These are phyloP conservation scores for Diaphora mendica DNA, from an alignment of 2,888 invertebrate genomes.

Conservation along the genomic window DNA sequence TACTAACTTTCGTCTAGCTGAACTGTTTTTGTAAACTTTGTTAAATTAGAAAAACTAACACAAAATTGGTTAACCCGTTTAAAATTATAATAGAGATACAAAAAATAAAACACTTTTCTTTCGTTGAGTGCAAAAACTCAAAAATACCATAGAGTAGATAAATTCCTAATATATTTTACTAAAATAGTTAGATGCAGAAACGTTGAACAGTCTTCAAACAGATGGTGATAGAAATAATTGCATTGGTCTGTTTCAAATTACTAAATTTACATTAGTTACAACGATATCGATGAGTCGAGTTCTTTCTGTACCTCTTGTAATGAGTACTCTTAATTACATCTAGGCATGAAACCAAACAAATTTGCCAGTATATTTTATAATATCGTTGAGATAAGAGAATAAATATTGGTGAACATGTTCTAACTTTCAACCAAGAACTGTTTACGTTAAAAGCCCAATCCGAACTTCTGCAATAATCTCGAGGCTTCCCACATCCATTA, in stretches of 20 bases:
- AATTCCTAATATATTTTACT: not conserved
- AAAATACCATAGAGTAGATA: not conserved
- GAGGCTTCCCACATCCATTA: conserved; percentile 31
- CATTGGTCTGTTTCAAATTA: not conserved
- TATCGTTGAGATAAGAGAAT: not conserved
- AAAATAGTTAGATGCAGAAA: not conserved
- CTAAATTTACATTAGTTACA: not conserved
- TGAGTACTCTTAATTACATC: too few relatives aligned
- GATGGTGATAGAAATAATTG: too few relatives aligned
- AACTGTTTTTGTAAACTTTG: too few relatives aligned
- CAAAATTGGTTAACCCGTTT: not conserved
- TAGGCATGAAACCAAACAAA: too few relatives aligned
- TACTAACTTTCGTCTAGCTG: too few relatives aligned
- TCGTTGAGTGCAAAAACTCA: not conserved
- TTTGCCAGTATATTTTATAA: too few relatives aligned
- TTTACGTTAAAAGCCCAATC: not conserved
- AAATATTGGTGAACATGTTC: not conserved
- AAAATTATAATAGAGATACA: not conserved
- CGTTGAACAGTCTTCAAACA: not conserved
- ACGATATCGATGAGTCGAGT: too few relatives aligned
- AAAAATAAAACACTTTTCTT: not conserved
- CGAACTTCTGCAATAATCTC: conserved; percentile 20
- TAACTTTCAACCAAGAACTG: not conserved
- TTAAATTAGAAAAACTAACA: not conserved
- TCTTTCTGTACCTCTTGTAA: not conserved